Evolutionary conservation across 2,113 vertebrate genomes (phyloP), one percentile per base, ranked within the genome.

Genomic region (Serilophus lunatus): DNA sequence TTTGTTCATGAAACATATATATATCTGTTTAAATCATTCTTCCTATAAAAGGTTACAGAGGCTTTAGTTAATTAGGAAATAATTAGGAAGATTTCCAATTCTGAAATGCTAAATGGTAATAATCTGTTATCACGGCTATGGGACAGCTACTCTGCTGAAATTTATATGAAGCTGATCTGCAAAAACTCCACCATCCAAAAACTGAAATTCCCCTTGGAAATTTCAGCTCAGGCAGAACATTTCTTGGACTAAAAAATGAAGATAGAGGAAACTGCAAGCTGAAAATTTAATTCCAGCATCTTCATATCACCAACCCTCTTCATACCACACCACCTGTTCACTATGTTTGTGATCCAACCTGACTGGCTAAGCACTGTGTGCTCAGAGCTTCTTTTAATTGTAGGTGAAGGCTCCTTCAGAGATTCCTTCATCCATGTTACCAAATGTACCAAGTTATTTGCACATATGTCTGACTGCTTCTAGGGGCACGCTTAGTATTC

Each of bases 251-350:
- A 47, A 64, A 20, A 63, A 69, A 64, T 53, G 5, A 51, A 35
- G 19, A 49, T 2, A 70, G 36, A 19, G 51, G 42, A 0, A 1
- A 13, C 20, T 38, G 13, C 31, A 63, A 6, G 9, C 3, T 56
- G 49, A 56, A 68, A 71, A 56, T n/a, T 51, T 51, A 36, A 68
- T 77, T 38, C 50, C 22, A 50, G 28, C 6, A 13, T 80, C 40
- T 60, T 47, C 50, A 9, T 80, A 45, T 11, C 31, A 28, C 49
- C 36, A 74, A 54, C n/a, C n/a, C n/a, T n/a, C n/a, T n/a, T n/a
- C n/a, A n/a, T n/a, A n/a, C n/a, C n/a, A n/a, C 90, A 59, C 20
- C 2, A 49, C 26, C 18, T 53, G 13, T 64, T 88, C 11, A 13
- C 36, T 50, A 60, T 25, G 18, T 45, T 36, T 29, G 63, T 54